Percentiles rank a stretch among this genome's conserved stretches.
These are phyloP conservation scores for Ecdyonurus torrentis DNA, from an alignment of 2,888 invertebrate genomes.

Conservation along the genomic window DNA sequence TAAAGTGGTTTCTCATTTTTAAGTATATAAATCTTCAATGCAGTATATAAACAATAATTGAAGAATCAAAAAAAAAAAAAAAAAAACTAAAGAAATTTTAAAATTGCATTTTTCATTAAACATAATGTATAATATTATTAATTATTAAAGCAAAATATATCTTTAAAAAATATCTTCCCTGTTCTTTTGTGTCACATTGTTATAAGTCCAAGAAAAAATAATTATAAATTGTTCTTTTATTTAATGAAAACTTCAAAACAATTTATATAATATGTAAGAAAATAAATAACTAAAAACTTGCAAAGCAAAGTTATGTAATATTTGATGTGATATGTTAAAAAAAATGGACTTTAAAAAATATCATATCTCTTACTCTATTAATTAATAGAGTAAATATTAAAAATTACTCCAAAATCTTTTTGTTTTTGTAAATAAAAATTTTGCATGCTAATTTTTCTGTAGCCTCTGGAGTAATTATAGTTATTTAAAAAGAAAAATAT, in stretches of 20 bases:
- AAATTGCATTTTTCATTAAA: background rate
- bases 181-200: too few species aligned
- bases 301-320: background rate
- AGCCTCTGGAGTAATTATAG: too few species aligned
- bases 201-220: slow-evolving; percentile 6
- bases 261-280: background rate
- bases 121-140: background rate
- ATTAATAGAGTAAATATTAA: background rate
- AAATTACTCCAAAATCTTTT: background rate
- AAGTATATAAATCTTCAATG: slow-evolving; percentile 4
- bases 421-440: background rate
- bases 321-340: background rate
- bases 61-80: background rate
- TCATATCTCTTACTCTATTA: background rate
- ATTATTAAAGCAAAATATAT: background rate
- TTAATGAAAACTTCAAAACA: background rate
- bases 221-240: too few species aligned
- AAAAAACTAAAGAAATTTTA: background rate
- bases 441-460: background rate
- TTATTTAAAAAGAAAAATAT: too few species aligned
- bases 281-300: background rate
- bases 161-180: background rate
- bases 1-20: slow-evolving; percentile 3
- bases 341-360: background rate
- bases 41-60: background rate